Evolutionary conservation across 2,113 vertebrate species (phyloP), one percentile per base, ranked within the genome.

Genomic region (Dipodomys spectabilis): DNA sequence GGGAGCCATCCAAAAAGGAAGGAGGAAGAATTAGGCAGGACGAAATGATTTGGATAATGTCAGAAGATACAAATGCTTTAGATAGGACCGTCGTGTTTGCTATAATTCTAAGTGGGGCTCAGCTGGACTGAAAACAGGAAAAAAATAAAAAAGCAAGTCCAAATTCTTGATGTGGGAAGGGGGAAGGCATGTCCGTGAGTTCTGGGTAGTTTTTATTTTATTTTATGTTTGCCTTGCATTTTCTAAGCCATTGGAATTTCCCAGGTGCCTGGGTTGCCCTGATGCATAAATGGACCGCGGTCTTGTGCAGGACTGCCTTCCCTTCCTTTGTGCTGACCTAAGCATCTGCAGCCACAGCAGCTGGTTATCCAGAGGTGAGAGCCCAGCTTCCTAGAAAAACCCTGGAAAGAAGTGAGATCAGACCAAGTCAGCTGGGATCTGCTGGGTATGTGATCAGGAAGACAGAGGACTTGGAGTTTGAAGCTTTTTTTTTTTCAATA

Each of bases 131-230:
- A 71, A 95, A 95, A 86, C n/a, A 77, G 82, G 53, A 39, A 39
- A 39, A 39, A 39, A 5, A 39, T 39, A 39, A 39, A 16, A 13
- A 13, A 16, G 12, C 12, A 57, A 57, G 19, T 53, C 49, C 53
- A 45, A 69, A 90, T 77, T 67, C 82, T 89, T 81, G 67, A 62
- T 73, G 60, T 93, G 84, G 44, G 95, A 82, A 93, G 82, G 2
- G 19, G 64, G 44, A 80, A 74, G 72, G 83, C 18, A 75, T 92
- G 25, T 6, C 0, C 7, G 4, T 62, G 60, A 94, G 20, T 20
- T 39, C 28, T 15, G 83, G 62, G 39, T 5, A 67, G 72, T 83
- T 81, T 73, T 12, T 35, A 23, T 23, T 6, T 65, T 6, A 67
- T 67, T 84, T 81, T 73, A 12, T 35, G 23, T 27, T 6, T 69